phyloP scores from a whole-genome alignment of 2,113 vertebrate genomes.

The Muntiacus reevesi region DNA sequence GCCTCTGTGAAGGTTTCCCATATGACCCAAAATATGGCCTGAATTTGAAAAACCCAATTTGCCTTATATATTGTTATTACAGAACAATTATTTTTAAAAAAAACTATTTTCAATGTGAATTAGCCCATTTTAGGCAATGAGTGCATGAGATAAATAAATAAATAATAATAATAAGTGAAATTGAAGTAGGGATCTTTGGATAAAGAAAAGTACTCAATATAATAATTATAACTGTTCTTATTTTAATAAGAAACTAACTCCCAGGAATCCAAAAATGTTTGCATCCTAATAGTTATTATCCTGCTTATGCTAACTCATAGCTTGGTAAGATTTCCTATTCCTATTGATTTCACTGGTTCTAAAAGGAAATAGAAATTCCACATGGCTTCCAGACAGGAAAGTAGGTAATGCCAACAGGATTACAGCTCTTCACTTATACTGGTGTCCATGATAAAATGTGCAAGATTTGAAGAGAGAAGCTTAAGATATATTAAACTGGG shows the following conservation, averaged over 20 bases:
- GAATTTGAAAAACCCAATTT: neutral
- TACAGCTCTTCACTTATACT: neutral
- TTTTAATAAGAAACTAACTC: constrained; percentile 10
- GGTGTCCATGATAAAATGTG: neutral
- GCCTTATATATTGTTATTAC: neutral
- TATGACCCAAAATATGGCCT: neutral
- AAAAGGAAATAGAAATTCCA: constrained; percentile 20
- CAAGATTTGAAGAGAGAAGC: constrained; percentile 9
- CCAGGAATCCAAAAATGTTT: constrained; percentile 1
- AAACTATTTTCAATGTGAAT: neutral
- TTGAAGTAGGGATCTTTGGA: neutral
- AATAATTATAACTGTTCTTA: constrained; percentile 14
- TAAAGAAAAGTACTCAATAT: constrained; percentile 20
- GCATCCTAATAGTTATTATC: neutral
- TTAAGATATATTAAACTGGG: neutral
- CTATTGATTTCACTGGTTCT: neutral
- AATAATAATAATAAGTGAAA: constrained; percentile 35
- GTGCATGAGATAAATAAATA: neutral
- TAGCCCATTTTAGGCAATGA: neutral
- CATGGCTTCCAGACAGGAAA: neutral
- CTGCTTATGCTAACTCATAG: neutral
- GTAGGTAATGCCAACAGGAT: neutral
- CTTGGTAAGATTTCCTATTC: neutral
- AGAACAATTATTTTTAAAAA: neutral
- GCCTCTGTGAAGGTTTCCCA: neutral